Evolutionary conservation across 2,113 vertebrate genomes (phyloP).

Genomic region (Caretta caretta): DNA sequence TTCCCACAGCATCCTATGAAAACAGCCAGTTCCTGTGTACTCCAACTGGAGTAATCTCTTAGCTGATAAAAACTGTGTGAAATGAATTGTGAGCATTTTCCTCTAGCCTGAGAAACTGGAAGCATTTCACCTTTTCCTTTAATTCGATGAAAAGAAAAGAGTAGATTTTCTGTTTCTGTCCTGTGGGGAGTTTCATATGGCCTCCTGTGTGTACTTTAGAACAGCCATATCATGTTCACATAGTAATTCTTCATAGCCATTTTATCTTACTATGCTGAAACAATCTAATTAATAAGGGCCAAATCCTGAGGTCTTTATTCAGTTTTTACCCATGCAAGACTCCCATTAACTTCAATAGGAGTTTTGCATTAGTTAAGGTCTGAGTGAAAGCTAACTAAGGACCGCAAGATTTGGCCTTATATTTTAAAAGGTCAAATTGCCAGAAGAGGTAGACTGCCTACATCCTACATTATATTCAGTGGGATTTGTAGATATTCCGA

Average conservation of each 20-base stretch:
- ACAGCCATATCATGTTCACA: neutral
- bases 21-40: neutral
- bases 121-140: neutral
- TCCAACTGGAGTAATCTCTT: neutral
- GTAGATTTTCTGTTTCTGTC: neutral
- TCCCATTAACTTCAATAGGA: neutral
- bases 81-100: no score
- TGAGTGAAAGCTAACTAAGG: neutral
- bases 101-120: no score
- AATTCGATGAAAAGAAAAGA: neutral
- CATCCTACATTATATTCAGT: no score
- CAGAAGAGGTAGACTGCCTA: neutral
- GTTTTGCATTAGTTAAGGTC: neutral
- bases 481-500: neutral
- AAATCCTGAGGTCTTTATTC: neutral
- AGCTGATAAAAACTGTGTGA: neutral
- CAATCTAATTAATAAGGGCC: neutral
- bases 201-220: neutral
- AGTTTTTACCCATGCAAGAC: neutral
- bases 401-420: neutral
- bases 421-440: neutral
- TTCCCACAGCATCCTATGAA: neutral
- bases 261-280: neutral
- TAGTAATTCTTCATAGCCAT: neutral
- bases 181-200: neutral